Evolutionary conservation across 2,797 vertebrate genomes (phyloP).

Genomic region (Hoplostethus atlanticus): DNA sequence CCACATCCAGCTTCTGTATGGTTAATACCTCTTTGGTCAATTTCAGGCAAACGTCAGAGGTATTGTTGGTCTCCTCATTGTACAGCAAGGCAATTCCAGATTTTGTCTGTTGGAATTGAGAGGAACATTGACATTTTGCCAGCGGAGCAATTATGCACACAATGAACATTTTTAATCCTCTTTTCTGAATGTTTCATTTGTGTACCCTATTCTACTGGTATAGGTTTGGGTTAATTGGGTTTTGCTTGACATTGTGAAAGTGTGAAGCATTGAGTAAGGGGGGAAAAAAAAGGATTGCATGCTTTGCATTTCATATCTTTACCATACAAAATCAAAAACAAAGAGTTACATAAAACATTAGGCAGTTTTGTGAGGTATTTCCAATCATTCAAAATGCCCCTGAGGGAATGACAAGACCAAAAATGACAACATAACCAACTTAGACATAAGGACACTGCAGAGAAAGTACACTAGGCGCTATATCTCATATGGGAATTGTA

Average conservation of each 20-base stretch:
- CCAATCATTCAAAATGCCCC: background rate
- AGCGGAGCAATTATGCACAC: slow-evolving; percentile 63
- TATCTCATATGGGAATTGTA: background rate
- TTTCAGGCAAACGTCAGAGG: slow-evolving; percentile 92
- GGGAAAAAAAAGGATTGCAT: slow-evolving; percentile 4
- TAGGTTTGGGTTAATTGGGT: slow-evolving; percentile 52
- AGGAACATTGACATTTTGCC: slow-evolving; percentile 65
- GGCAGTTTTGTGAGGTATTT: background rate
- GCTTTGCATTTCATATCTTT: slow-evolving; percentile 17
- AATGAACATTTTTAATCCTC: slow-evolving; percentile 68
- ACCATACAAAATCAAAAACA: slow-evolving; percentile 17
- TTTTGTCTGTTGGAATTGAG: slow-evolving; percentile 88
- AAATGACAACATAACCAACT: slow-evolving; percentile 6
- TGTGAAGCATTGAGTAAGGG: slow-evolving; percentile 24
- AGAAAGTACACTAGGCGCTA: slow-evolving; percentile 1
- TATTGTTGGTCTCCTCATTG: slow-evolving; percentile 88
- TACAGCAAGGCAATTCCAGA: slow-evolving; percentile 90
- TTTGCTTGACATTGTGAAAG: slow-evolving; percentile 44
- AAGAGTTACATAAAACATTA: slow-evolving; percentile 16
- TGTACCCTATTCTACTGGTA: slow-evolving; percentile 31
- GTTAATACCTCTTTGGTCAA: slow-evolving; percentile 91
- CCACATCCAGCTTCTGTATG: slow-evolving; percentile 94
- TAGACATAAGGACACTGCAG: background rate
- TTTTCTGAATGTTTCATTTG: slow-evolving; percentile 53
- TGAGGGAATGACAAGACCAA: background rate